Evolutionary conservation across 2,888 invertebrate genomes (phyloP), one percentile per base, ranked within the genome.

Genomic region (Acanthococcus lagerstroemiae): DNA sequence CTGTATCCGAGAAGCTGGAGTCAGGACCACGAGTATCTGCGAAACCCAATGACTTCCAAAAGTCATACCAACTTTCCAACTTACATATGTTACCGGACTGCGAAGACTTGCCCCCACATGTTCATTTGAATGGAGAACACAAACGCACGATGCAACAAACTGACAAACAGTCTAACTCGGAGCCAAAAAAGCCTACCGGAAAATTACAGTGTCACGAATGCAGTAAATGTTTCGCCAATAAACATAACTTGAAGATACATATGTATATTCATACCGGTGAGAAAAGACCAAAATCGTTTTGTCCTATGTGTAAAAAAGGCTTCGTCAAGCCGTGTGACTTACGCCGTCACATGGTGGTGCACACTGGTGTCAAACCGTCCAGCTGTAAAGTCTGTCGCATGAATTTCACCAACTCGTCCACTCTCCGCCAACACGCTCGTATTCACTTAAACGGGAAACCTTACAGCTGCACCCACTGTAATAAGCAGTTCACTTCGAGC

Each of bases 251-350:
- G 22, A 70, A 70, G 67, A 68, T 70, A 9, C 70, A 70, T 22
- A 69, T 66, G 45, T 56, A 66, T 6, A 67, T 57, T 44, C 70
- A 70, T 60, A 68, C 68, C 9, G 69, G 69, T 4, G 69, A 69
- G 56, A 68, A 55, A 15, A 48, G 65, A 22, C 55, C 65, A 17
- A 67, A 69, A 57, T 68, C 65, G 27, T 69, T 67, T 48, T 70
- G 70, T 57, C 63, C 67, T 21, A 67, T 68, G n/a, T 70, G 70
- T 65, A 67, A 69, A 25, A 69, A 70, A 65, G 69, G 69, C 30
- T 70, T 70, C 67, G 69, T 70, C n/a, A 70, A 70, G 48, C 68
- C 68, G 7, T 70, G 61, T 50, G 69, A 69, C 54, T 68, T 70
- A 46, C 69, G 69, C 17, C 67, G 68, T 54, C 70, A 70, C 66